A percentile compares a stretch with the other conserved stretches of the same genome.
These are phyloP conservation scores for Myiotriccus ornatus DNA, from an alignment of 2,797 vertebrate species.

Conservation along the genomic window DNA sequence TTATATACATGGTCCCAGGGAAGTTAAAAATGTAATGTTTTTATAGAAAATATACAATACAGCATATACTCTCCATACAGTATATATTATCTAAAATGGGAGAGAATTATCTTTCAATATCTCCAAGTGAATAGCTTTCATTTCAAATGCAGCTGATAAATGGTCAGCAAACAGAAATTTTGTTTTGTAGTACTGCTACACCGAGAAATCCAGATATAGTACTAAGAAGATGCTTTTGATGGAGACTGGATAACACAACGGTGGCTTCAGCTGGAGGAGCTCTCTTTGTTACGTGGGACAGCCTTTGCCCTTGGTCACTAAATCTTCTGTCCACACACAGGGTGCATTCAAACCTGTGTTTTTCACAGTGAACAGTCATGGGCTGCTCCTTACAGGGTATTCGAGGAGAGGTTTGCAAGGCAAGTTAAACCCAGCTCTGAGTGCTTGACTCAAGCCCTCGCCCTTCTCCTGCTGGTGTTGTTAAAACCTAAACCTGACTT, in stretches of 20 bases:
- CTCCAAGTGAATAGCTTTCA: background rate
- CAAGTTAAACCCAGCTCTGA: background rate
- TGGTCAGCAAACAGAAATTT: background rate
- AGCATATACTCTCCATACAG: background rate
- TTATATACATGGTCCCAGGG: slow-evolving; percentile 42
- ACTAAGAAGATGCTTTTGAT: background rate
- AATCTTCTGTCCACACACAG: background rate
- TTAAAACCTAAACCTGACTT: background rate
- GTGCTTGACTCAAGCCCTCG: background rate
- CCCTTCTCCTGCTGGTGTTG: background rate
- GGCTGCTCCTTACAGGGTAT: background rate
- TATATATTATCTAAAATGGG: background rate
- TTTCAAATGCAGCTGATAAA: background rate
- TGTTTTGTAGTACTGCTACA: background rate
- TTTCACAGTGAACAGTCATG: background rate
- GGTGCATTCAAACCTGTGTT: background rate
- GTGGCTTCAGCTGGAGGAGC: background rate
- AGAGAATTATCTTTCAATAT: background rate
- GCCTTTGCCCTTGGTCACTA: background rate
- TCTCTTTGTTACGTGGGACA: background rate
- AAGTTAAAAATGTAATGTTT: slow-evolving; percentile 61
- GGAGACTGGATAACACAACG: background rate
- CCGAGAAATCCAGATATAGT: background rate
- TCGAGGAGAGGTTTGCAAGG: background rate
- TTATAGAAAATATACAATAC: slow-evolving; percentile 57